Conservation (phyloP, 2,797 vertebrate species). For the Anguilla pacifica region DNA sequence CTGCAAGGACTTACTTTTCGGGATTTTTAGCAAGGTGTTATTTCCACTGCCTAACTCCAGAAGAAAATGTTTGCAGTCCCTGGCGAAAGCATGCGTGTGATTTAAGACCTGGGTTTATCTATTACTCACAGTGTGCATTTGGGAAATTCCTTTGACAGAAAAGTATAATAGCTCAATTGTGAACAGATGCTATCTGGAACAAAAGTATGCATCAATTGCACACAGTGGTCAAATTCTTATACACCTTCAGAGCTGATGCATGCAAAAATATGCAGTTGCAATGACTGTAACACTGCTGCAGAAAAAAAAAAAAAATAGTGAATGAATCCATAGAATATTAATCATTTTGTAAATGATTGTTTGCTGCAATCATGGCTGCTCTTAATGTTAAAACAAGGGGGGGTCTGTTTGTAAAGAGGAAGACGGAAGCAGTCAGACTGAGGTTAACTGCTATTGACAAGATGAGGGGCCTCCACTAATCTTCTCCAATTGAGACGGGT, state of each 20-base stretch:
- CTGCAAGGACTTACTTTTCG: neutral
- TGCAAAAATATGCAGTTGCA: neutral
- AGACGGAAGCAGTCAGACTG: slow-evolving; percentile 38
- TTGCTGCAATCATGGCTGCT: neutral
- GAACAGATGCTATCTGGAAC: slow-evolving; percentile 15
- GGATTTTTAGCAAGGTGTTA: neutral
- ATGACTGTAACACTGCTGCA: neutral
- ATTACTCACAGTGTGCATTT: neutral
- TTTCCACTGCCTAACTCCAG: neutral
- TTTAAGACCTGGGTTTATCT: neutral
- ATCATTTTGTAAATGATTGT: neutral
- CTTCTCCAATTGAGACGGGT: slow-evolving; percentile 69
- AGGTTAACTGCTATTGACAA: slow-evolving; percentile 75
- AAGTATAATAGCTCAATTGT: neutral
- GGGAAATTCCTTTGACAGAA: neutral
- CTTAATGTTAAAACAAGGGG: neutral
- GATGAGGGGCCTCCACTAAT: slow-evolving; percentile 59
- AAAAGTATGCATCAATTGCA: neutral
- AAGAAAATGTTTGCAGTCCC: neutral
- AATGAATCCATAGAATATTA: neutral
- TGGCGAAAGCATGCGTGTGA: neutral
- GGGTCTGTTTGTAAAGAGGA: neutral
- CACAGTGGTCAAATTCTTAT: neutral
- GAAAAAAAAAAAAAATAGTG: neutral
- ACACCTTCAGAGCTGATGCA: neutral